phyloP scores from a whole-genome alignment of 2,888 invertebrate species.

The Sphaeridia pumilis region DNA sequence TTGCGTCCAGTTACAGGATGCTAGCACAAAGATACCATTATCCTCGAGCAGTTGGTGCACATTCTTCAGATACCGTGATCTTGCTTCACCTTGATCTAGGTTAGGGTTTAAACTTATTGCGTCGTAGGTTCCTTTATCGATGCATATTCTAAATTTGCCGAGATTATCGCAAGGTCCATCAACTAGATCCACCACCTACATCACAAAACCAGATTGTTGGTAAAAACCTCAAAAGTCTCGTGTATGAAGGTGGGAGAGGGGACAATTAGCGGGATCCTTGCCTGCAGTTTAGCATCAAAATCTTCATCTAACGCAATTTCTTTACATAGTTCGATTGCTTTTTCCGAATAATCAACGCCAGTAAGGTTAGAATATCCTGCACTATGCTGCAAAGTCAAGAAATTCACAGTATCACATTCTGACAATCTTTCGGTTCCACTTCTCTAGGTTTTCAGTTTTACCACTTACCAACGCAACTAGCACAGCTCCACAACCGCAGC shows the following conservation, averaged over 20 bases:
- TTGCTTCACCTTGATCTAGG: slow-evolving; percentile 48
- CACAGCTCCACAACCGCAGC: slow-evolving; percentile 87
- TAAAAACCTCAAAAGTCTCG: too few relatives aligned
- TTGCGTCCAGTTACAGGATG: slow-evolving; percentile 94
- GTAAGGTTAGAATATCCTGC: slow-evolving; percentile 64
- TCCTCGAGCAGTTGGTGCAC: slow-evolving; percentile 49
- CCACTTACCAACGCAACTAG: slow-evolving; percentile 51
- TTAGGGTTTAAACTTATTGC: slow-evolving; percentile 73
- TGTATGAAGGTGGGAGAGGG: too few relatives aligned
- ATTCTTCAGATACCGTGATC: slow-evolving; percentile 55
- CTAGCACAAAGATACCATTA: slow-evolving; percentile 64
- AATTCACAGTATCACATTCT: too few relatives aligned
- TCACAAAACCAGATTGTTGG: too few relatives aligned
- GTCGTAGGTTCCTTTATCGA: slow-evolving; percentile 81
- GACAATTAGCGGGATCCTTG: too few relatives aligned
- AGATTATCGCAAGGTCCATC: slow-evolving; percentile 40
- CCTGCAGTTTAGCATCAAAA: slow-evolving; percentile 42
- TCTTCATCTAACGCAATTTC: slow-evolving; percentile 50
- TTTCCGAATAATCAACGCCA: slow-evolving; percentile 78
- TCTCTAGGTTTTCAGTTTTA: neutral
- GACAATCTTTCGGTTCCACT: too few relatives aligned
- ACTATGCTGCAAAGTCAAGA: slow-evolving; percentile 50
- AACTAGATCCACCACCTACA: slow-evolving; percentile 49
- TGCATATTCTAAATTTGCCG: slow-evolving; percentile 49
- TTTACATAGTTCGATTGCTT: slow-evolving; percentile 65